These are phyloP conservation scores for Agrotis exclamationis DNA, from an alignment of 2,888 invertebrate species.

Conservation along the genomic window DNA sequence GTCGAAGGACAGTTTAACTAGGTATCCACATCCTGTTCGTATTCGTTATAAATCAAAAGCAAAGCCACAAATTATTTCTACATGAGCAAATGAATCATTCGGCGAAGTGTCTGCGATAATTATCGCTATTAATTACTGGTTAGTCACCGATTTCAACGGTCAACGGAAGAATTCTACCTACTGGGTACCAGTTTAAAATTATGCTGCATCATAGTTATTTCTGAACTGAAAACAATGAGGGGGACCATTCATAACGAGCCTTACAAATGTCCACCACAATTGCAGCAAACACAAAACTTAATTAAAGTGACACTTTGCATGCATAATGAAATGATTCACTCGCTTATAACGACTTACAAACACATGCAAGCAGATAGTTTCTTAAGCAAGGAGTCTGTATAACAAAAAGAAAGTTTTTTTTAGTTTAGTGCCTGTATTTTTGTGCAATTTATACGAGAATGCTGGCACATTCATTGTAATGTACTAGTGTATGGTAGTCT, in stretches of 20 bases:
- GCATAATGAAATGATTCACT: conserved; percentile 88
- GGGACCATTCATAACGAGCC: conserved; percentile 78
- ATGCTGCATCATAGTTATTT: conserved; percentile 83
- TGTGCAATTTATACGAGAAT: conserved; percentile 55
- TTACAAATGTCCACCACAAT: conserved; percentile 84
- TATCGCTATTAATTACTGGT: conserved; percentile 65
- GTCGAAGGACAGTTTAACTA: conserved; percentile 38
- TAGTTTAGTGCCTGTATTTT: conserved; percentile 53
- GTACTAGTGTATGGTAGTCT: conserved; percentile 28
- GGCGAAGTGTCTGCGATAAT: conserved; percentile 61
- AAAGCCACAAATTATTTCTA: conserved; percentile 49
- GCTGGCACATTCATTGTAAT: conserved; percentile 38
- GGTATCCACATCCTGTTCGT: conserved; percentile 56
- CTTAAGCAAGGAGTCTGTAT: conserved; percentile 54
- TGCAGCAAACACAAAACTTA: conserved; percentile 86
- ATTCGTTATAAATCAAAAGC: conserved; percentile 58
- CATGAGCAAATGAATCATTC: conserved; percentile 56
- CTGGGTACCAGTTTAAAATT: conserved; percentile 63
- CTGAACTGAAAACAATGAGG: conserved; percentile 77
- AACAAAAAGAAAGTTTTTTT: conserved; percentile 58
- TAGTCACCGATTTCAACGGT: conserved; percentile 55
- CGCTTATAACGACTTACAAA: conserved; percentile 65
- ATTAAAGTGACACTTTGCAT: conserved; percentile 88
- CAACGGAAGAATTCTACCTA: conserved; percentile 48
- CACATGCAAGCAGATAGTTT: conserved; percentile 66